Percentiles rank a stretch among this genome's conserved stretches.
These are phyloP conservation scores for Mustelus asterias DNA, from an alignment of 2,113 vertebrate species.

Conservation along the genomic window DNA sequence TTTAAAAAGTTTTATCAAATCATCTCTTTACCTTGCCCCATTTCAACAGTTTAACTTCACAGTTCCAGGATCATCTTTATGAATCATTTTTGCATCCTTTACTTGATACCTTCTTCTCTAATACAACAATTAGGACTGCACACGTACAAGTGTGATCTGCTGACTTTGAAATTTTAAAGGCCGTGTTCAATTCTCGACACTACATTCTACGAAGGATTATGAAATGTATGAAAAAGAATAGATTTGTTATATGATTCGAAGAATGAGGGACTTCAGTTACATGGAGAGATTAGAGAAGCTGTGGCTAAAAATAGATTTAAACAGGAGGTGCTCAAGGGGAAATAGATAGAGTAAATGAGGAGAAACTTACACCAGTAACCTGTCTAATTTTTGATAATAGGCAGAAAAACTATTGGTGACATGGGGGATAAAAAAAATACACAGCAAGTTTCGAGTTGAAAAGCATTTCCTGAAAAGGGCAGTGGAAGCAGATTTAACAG, in stretches of 20 bases:
- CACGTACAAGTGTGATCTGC: not conserved
- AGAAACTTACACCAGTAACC: not conserved
- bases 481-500: not conserved
- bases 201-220: not conserved
- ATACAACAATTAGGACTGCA: not conserved
- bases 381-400: not conserved
- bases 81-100: not conserved
- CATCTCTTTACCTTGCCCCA: too few relatives aligned
- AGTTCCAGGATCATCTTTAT: not conserved
- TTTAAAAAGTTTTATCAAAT: too few relatives aligned
- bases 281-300: not conserved
- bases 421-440: not conserved
- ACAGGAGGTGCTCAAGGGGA: not conserved
- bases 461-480: not conserved
- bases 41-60: not conserved
- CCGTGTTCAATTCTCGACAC: not conserved
- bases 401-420: not conserved
- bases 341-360: not conserved
- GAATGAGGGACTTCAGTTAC: not conserved
- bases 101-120: not conserved
- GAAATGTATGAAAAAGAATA: not conserved
- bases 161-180: not conserved
- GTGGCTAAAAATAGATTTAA: too few relatives aligned
- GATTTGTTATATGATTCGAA: not conserved
- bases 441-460: not conserved